Percentiles rank a stretch among this genome's conserved stretches.
These are phyloP conservation scores for Perca fluviatilis DNA, from an alignment of 2,113 vertebrate genomes.

Conservation along the genomic window DNA sequence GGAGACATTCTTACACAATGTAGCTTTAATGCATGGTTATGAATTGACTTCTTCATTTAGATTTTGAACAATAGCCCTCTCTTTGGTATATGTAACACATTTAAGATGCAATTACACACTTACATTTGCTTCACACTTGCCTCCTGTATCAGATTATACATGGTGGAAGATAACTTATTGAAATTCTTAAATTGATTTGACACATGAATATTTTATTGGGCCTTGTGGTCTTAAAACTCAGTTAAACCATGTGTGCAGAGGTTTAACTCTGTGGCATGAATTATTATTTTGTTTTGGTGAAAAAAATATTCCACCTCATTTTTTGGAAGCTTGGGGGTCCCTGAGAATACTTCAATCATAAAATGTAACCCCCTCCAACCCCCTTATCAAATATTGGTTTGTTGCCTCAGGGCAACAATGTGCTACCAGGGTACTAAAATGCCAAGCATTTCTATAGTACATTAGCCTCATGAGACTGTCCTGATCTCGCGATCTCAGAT, in stretches of 20 bases:
- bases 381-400: too few species aligned
- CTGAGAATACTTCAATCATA: too few species aligned
- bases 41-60: not conserved
- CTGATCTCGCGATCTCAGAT: too few species aligned
- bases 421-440: too few species aligned
- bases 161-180: not conserved
- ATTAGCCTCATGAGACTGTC: too few species aligned
- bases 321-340: too few species aligned
- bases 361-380: too few species aligned
- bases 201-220: rapidly evolving
- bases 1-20: too few species aligned
- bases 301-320: too few species aligned
- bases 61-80: not conserved
- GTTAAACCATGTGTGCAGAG: not conserved
- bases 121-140: not conserved
- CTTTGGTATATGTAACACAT: not conserved
- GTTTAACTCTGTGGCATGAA: not conserved
- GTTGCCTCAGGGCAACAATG: too few species aligned
- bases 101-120: not conserved
- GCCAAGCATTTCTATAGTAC: too few species aligned
- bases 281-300: too few species aligned
- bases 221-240: not conserved
- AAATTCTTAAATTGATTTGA: not conserved
- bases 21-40: not conserved
- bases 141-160: not conserved